Conservation (phyloP, 2,113 vertebrate genomes). For the Thamnaconus septentrionalis region DNA sequence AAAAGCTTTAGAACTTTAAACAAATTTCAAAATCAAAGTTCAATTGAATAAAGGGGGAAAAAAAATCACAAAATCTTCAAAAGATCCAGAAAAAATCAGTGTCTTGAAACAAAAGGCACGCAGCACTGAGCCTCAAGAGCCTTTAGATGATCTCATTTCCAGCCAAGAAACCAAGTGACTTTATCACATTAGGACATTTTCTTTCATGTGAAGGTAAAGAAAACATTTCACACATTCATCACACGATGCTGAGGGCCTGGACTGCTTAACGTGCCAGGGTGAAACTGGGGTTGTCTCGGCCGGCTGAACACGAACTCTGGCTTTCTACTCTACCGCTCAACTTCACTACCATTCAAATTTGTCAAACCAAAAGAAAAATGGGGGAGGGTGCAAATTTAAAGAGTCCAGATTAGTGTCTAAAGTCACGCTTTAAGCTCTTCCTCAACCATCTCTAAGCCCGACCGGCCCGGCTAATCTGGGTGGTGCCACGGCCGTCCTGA, state of each 20-base stretch:
- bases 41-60: too few relatives aligned
- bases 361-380: slow-evolving; percentile 14
- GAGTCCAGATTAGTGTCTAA: slow-evolving; percentile 1
- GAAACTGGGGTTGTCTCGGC: slow-evolving; percentile 1
- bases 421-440: slow-evolving; percentile 8
- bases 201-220: slow-evolving; percentile 36
- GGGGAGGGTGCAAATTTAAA: neutral
- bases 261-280: neutral
- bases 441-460: slow-evolving; percentile 19
- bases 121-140: too few relatives aligned
- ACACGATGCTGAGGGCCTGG: slow-evolving; percentile 26
- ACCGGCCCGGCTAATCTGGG: slow-evolving; percentile 27
- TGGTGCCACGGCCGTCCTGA: slow-evolving; percentile 26
- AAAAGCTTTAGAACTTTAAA: too few relatives aligned
- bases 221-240: slow-evolving; percentile 41
- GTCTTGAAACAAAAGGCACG: too few relatives aligned
- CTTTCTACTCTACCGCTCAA: slow-evolving; percentile 8
- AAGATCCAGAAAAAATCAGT: too few relatives aligned
- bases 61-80: too few relatives aligned
- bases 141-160: too few relatives aligned
- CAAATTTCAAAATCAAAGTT: too few relatives aligned
- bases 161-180: too few relatives aligned
- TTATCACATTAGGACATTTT: neutral
- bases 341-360: neutral
- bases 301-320: slow-evolving; percentile 27